Evolutionary conservation across 2,797 vertebrate species (phyloP).

Genomic region (Macropodus opercularis): DNA sequence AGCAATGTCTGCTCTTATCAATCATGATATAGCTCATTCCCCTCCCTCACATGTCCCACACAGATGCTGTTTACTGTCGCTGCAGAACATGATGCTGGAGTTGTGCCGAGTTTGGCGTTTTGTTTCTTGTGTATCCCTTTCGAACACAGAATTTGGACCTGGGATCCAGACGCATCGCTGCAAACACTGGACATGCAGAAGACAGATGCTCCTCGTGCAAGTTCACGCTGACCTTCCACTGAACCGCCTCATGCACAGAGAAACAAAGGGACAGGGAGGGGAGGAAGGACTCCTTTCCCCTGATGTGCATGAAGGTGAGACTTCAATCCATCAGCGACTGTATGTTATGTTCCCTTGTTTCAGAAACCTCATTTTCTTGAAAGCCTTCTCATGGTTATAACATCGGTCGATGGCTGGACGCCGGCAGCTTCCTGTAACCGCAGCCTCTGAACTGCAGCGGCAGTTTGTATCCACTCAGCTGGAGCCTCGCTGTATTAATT

Average conservation of each 20-base stretch:
- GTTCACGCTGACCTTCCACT: constrained; percentile 10
- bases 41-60: constrained; percentile 57
- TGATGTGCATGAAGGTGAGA: constrained; percentile 46
- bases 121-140: background rate
- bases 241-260: constrained; percentile 2
- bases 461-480: constrained; percentile 42
- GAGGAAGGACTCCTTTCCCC: constrained; percentile 14
- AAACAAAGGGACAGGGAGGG: background rate
- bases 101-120: constrained; percentile 16
- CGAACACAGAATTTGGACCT: background rate
- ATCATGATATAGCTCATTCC: constrained; percentile 69
- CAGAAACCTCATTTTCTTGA: constrained; percentile 69
- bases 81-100: constrained; percentile 15
- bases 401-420: constrained; percentile 56
- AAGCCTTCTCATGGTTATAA: constrained; percentile 56
- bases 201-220: background rate
- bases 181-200: background rate
- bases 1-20: constrained; percentile 71
- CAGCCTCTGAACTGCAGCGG: constrained; percentile 38
- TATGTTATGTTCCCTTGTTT: constrained; percentile 31
- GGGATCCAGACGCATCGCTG: background rate
- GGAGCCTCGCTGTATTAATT: constrained; percentile 42
- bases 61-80: constrained; percentile 52
- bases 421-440: constrained; percentile 36
- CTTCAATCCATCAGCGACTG: constrained; percentile 53